phyloP scores from a whole-genome alignment of 2,888 invertebrate genomes.

The Synanthedon myopaeformis region DNA sequence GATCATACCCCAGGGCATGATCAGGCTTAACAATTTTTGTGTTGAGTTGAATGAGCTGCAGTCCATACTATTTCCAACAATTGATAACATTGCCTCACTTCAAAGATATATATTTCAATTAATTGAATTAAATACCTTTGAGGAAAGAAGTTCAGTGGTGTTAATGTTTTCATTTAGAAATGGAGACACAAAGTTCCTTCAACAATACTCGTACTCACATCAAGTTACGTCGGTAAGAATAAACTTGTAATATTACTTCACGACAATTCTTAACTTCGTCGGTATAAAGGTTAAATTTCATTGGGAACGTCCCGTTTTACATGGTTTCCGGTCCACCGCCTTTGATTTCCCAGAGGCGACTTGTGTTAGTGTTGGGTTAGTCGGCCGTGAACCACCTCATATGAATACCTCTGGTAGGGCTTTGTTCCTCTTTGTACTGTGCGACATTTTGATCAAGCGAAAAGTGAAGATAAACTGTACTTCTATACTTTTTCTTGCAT shows the following conservation, averaged over 20 bases:
- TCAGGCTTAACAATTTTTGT: no score
- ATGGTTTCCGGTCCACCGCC: slow-evolving; percentile 28
- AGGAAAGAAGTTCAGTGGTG: slow-evolving; percentile 2
- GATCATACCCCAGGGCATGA: no score
- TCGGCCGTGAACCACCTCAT: neutral
- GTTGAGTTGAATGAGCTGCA: no score
- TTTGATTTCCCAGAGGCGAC: slow-evolving; percentile 61
- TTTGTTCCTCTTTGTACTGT: slow-evolving; percentile 36
- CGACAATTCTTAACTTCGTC: slow-evolving; percentile 13
- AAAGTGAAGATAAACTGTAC: no score
- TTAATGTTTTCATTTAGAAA: slow-evolving; percentile 10
- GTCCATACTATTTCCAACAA: neutral
- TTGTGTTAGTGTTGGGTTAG: neutral
- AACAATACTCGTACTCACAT: slow-evolving; percentile 14
- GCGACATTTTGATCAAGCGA: slow-evolving; percentile 38
- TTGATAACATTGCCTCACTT: neutral
- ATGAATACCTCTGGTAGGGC: slow-evolving; percentile 10
- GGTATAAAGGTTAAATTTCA: slow-evolving; percentile 32
- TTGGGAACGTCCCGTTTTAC: slow-evolving; percentile 13
- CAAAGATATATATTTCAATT: neutral
- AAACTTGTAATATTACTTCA: slow-evolving; percentile 17
- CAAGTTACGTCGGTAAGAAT: slow-evolving; percentile 27
- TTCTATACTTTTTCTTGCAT: no score
- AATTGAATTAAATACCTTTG: neutral
- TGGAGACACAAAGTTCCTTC: slow-evolving; percentile 18